Conservation (phyloP, 2,888 invertebrate species). For the Catocala fraxini region DNA sequence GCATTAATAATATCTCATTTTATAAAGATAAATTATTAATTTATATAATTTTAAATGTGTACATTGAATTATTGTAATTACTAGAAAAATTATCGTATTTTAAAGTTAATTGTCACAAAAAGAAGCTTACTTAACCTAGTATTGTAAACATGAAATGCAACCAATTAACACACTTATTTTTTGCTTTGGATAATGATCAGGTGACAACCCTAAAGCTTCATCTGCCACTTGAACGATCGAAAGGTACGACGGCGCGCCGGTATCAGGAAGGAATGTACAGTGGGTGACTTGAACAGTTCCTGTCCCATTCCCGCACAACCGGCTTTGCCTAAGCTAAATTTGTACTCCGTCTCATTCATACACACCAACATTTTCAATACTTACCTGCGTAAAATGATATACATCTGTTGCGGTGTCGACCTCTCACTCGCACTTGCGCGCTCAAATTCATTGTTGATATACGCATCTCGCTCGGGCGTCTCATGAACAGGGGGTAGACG, state of each 20-base stretch:
- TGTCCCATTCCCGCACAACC: constrained; percentile 80
- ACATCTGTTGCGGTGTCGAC: constrained; percentile 83
- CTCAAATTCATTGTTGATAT: constrained; percentile 84
- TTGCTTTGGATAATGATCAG: constrained; percentile 56
- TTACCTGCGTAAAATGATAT: constrained; percentile 87
- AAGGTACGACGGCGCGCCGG: constrained; percentile 86
- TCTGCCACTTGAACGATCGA: constrained; percentile 88
- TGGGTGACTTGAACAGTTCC: constrained; percentile 86
- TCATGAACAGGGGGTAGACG: constrained; percentile 86
- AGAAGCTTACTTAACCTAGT: not conserved
- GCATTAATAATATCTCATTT: too few relatives aligned
- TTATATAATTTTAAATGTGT: too few relatives aligned
- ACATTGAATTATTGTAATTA: too few relatives aligned
- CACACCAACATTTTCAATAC: constrained; percentile 86
- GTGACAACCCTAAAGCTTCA: constrained; percentile 86
- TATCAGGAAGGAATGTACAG: constrained; percentile 88
- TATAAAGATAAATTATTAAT: too few relatives aligned
- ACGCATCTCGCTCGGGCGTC: constrained; percentile 76
- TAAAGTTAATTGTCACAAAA: not conserved
- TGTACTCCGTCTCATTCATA: constrained; percentile 78
- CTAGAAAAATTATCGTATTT: not conserved
- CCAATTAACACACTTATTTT: constrained; percentile 38
- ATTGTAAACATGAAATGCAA: constrained; percentile 1
- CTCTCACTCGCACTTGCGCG: constrained; percentile 71
- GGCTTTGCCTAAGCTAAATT: constrained; percentile 84